phyloP scores from a whole-genome alignment of 2,113 vertebrate genomes.

The Puntigrus tetrazona region DNA sequence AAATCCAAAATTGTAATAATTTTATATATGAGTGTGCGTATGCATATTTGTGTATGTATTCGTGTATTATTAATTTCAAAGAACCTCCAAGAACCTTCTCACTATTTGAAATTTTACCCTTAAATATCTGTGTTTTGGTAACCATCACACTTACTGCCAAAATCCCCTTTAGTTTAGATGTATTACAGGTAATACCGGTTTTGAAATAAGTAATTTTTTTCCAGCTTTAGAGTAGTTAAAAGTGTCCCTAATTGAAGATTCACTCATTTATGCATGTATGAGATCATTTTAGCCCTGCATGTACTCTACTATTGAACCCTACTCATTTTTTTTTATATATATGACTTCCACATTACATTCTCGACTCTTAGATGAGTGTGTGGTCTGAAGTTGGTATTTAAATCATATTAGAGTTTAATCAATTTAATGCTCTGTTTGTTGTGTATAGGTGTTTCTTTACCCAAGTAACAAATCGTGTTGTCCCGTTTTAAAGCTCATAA shows the following conservation, averaged over 20 bases:
- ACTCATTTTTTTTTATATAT: too few species aligned
- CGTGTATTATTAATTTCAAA: too few species aligned
- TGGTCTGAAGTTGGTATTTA: slow-evolving; percentile 9
- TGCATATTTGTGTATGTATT: too few species aligned
- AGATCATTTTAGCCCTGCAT: not conserved
- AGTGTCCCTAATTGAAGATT: not conserved
- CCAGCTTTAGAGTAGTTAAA: not conserved
- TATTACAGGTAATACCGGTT: not conserved
- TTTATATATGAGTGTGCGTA: not conserved
- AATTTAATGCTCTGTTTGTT: slow-evolving; percentile 40
- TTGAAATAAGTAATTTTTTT: not conserved
- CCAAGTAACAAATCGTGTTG: not conserved
- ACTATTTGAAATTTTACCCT: too few species aligned
- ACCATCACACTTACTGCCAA: not conserved
- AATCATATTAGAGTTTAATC: not conserved
- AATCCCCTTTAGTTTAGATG: not conserved
- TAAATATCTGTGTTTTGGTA: too few species aligned
- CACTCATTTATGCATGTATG: not conserved
- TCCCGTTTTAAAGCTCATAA: slow-evolving; percentile 81
- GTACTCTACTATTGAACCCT: not conserved
- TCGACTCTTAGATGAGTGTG: not conserved
- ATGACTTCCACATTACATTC: not conserved
- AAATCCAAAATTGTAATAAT: not conserved
- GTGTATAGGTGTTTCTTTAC: not conserved
- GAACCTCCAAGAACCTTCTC: too few species aligned